Evolutionary conservation across 2,888 invertebrate genomes (phyloP).

Genomic region (Drosophila rellima): DNA sequence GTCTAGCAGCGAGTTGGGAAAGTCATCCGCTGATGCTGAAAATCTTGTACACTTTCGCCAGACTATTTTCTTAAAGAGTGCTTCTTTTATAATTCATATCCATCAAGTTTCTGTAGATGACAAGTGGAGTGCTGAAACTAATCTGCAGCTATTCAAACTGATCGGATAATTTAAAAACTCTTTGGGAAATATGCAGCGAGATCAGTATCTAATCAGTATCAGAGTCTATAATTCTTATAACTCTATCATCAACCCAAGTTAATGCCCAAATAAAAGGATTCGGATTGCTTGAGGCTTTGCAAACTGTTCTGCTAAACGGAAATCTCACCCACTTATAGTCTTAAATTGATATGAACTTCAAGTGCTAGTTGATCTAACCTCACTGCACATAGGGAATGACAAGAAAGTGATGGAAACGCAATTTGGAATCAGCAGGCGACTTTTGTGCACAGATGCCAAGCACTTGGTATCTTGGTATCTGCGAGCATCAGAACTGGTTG

Average conservation of each 20-base stretch:
- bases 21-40: background rate
- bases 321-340: background rate
- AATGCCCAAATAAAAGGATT: background rate
- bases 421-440: conserved; percentile 57
- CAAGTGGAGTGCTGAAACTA: background rate
- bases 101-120: background rate
- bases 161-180: background rate
- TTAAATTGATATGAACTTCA: background rate
- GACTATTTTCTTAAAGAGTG: background rate
- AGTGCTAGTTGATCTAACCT: conserved; percentile 7
- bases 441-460: conserved; percentile 54
- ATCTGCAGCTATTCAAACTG: background rate
- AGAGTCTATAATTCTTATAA: background rate
- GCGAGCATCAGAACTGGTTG: conserved; percentile 44
- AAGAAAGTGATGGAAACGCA: conserved; percentile 55
- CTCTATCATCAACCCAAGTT: background rate
- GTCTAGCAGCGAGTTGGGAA: conserved; percentile 4
- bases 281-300: background rate
- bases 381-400: conserved; percentile 16
- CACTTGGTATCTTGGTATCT: conserved; percentile 32
- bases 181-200: background rate
- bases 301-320: background rate
- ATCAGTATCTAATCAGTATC: background rate
- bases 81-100: background rate
- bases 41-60: conserved; percentile 9